Percentiles rank a stretch among this genome's conserved stretches.
Evolutionary conservation across 2,888 invertebrate genomes (phyloP).

Genomic region (Cantharis lateralis): DNA sequence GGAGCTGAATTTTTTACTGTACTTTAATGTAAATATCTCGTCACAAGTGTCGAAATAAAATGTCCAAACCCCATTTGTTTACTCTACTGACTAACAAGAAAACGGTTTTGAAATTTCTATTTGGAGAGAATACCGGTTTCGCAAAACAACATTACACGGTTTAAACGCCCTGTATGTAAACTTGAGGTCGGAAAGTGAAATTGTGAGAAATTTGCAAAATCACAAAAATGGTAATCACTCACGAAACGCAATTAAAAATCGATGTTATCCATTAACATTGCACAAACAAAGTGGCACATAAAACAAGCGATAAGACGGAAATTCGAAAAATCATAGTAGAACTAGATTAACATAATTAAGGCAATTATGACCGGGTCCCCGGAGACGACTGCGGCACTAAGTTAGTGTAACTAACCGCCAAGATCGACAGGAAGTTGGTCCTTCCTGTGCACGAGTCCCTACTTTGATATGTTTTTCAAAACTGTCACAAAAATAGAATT

Average conservation of each 20-base stretch:
- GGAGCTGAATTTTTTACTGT: neutral
- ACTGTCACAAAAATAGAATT: constrained; percentile 36
- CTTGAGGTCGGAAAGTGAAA: neutral
- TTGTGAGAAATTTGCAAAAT: neutral
- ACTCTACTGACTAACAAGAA: neutral
- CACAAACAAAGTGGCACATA: neutral
- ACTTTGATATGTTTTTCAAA: constrained; percentile 38
- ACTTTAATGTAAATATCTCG: neutral
- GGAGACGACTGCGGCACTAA: constrained; percentile 23
- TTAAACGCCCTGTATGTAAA: neutral
- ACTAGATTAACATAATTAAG: neutral
- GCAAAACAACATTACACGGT: neutral
- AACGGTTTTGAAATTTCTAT: neutral
- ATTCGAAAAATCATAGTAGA: neutral
- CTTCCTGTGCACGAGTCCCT: constrained; percentile 42
- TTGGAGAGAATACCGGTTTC: neutral
- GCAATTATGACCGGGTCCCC: neutral
- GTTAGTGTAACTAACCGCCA: constrained; percentile 25
- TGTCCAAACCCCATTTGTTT: neutral
- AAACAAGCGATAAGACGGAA: neutral
- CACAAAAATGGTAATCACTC: neutral
- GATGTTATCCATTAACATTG: neutral
- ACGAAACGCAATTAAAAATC: neutral
- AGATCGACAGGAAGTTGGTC: constrained; percentile 41
- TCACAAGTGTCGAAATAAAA: neutral